These are phyloP conservation scores for Pangasianodon gigas DNA, from an alignment of 2,113 vertebrate species.

Conservation along the genomic window DNA sequence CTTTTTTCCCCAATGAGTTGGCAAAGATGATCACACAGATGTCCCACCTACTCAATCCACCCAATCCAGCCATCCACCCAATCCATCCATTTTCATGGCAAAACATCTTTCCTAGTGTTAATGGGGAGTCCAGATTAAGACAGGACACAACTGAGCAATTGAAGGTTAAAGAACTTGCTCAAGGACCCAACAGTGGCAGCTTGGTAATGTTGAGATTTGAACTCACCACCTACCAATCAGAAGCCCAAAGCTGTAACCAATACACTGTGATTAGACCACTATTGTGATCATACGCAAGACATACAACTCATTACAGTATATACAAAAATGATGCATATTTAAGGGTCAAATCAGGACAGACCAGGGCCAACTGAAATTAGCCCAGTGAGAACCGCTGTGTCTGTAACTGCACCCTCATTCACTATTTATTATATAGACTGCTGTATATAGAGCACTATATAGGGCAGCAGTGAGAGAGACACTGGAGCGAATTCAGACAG, in stretches of 20 bases:
- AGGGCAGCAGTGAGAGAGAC: not conserved
- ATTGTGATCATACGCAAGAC: not conserved
- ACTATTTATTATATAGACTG: not conserved
- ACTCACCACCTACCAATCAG: not conserved
- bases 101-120: not conserved
- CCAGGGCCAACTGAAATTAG: not conserved
- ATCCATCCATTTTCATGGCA: not conserved
- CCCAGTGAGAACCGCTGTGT: not conserved
- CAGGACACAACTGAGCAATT: not conserved
- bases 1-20: not conserved
- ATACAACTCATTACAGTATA: not conserved
- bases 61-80: not conserved
- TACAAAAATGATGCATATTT: not conserved
- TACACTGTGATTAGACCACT: not conserved
- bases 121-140: not conserved
- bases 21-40: not conserved
- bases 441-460: not conserved
- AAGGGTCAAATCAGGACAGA: not conserved
- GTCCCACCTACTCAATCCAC: not conserved
- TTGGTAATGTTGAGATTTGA: not conserved
- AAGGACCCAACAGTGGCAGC: not conserved
- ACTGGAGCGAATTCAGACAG: not conserved
- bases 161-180: not conserved
- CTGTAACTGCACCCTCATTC: not conserved
- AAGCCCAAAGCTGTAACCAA: not conserved